phyloP scores from a whole-genome alignment of 2,888 invertebrate genomes.

The Actias luna region DNA sequence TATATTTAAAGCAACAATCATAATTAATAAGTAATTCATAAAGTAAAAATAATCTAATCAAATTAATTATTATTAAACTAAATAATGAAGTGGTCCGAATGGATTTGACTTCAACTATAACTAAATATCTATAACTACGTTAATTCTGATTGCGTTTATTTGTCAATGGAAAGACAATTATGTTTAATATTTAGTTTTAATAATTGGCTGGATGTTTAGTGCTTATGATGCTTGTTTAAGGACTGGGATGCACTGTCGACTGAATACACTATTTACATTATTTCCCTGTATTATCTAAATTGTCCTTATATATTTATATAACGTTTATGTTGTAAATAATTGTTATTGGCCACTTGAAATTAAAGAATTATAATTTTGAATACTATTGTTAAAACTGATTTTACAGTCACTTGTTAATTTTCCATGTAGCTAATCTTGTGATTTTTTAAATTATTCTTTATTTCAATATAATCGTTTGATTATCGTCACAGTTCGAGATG shows the following conservation, averaged over 20 bases:
- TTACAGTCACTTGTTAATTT: too few relatives aligned
- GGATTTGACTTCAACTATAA: background rate
- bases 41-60: background rate
- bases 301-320: too few relatives aligned
- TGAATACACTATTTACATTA: too few relatives aligned
- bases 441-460: too few relatives aligned
- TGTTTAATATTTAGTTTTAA: slow-evolving; percentile 25
- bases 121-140: slow-evolving; percentile 16
- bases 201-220: slow-evolving; percentile 35
- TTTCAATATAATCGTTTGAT: too few relatives aligned
- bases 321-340: too few relatives aligned
- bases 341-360: too few relatives aligned
- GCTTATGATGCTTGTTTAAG: slow-evolving; percentile 26
- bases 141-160: background rate
- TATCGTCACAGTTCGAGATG: too few relatives aligned
- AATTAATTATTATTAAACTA: background rate
- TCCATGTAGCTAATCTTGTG: too few relatives aligned
- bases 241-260: slow-evolving; percentile 1
- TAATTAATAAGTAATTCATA: background rate
- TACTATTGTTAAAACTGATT: too few relatives aligned
- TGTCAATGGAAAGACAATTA: slow-evolving; percentile 63
- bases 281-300: too few relatives aligned
- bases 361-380: too few relatives aligned
- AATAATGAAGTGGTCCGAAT: background rate
- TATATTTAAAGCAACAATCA: background rate